A percentile compares a stretch with the other conserved stretches of the same genome.
Evolutionary conservation across 2,888 invertebrate genomes (phyloP).

Genomic region (Orthosia incerta): DNA sequence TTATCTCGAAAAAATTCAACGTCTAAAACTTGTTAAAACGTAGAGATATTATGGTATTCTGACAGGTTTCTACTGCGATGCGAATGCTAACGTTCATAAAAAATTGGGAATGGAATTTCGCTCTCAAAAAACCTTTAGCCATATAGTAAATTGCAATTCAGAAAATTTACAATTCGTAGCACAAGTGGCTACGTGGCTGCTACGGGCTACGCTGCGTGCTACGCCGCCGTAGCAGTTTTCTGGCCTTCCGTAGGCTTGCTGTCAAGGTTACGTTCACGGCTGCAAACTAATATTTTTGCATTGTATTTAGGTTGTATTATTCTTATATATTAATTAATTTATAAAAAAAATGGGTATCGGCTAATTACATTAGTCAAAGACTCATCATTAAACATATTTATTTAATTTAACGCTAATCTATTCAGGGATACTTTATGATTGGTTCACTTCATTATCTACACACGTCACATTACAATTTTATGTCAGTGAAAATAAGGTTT

Average conservation of each 20-base stretch:
- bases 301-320: not conserved
- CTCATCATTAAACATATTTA: not conserved
- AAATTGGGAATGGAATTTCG: no score
- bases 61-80: no score
- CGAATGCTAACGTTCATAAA: no score
- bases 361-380: not conserved
- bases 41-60: no score
- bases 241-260: not conserved
- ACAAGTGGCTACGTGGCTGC: constrained; percentile 28
- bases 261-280: constrained; percentile 1
- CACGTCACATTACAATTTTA: no score
- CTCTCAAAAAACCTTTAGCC: no score
- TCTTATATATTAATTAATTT: not conserved
- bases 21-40: no score
- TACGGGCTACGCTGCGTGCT: constrained; percentile 39
- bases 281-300: not conserved
- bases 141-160: not conserved
- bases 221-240: constrained; percentile 48
- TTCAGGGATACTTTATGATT: no score
- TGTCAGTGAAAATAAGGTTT: no score
- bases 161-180: not conserved
- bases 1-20: no score
- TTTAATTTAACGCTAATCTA: no score
- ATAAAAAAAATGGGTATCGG: not conserved
- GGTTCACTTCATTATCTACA: no score